phyloP scores from a whole-genome alignment of 2,113 vertebrate species.

The Oncorhynchus gorbuscha region DNA sequence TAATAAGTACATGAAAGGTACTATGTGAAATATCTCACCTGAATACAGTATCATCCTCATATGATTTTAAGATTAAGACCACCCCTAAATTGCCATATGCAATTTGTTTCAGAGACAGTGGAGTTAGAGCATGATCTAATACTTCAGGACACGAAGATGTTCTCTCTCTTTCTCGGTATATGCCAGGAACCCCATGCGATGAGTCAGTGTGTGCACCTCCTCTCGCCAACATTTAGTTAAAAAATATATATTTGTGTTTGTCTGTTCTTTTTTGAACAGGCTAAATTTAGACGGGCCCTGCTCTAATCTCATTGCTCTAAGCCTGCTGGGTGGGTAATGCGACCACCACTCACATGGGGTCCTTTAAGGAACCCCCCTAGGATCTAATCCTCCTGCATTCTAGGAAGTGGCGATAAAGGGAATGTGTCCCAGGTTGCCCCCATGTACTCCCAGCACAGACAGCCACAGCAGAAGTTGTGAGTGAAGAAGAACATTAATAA shows the following conservation, averaged over 20 bases:
- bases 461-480: background rate
- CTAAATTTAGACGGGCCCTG: constrained; percentile 41
- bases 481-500: background rate
- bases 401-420: background rate
- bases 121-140: too few species aligned
- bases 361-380: background rate
- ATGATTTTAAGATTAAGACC: too few species aligned
- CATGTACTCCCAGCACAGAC: background rate
- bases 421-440: background rate
- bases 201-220: constrained; percentile 4
- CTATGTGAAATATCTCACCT: too few species aligned
- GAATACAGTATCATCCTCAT: too few species aligned
- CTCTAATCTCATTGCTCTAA: constrained; percentile 50
- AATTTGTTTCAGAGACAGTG: too few species aligned
- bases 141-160: too few species aligned
- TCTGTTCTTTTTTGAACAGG: constrained; percentile 37
- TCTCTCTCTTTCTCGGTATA: background rate
- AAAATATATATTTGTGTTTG: constrained; percentile 6
- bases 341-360: constrained; percentile 5
- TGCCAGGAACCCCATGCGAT: background rate
- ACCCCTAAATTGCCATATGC: background rate
- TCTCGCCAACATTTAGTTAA: constrained; percentile 9
- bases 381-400: background rate
- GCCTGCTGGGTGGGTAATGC: constrained; percentile 12
- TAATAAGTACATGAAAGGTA: too few species aligned